Base-by-base conservation (phyloP, 2,797 vertebrate species). In the Anniella stebbinsi region DNA sequence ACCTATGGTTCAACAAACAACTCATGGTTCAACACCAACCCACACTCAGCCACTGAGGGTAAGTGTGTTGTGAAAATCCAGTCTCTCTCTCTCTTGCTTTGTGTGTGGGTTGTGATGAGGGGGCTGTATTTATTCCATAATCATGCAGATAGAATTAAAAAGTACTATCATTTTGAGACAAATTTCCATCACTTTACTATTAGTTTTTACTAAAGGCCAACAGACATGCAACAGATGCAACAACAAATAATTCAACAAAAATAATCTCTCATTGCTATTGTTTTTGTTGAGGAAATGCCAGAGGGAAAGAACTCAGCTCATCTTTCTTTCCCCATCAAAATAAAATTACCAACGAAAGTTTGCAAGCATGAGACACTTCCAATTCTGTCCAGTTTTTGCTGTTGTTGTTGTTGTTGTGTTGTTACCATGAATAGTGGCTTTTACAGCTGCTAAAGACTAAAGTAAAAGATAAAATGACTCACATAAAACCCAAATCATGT, bases 321-420 rank as follows among this genome's bases (percentile, higher is more conserved):
- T 33, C 30, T 81, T 89, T 72, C 63, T 36, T 57, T 8, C 28
- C 76, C 33, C 12, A 48, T 21, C 15, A 90, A 88, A 87, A 89
- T n/a, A 86, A 75, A 91, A 45, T 90, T 69, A 21, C 12, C 87
- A 82, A 81, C 72, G 87, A 89, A 57, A 48, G 5, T 81, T 81
- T 82, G 25, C 15, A 91, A 91, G 45, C 36, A 91, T 87, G 33
- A 89, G 38, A 90, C 3, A 80, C 83, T 86, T 91, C 91, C 66
- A 60, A 66, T 57, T 87, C 21, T 0, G 0, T 18, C 86, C 3
- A 25, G 41, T 5, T 5, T 25, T 90, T 93, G 90, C 33, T 77
- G 30, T 90, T 54, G 45, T 45, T 45, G 45, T 45, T 45, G 45
- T 84, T 48, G 66, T 30, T 48, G 30, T 48, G 1, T 18, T 30